Percentiles rank a stretch among this genome's conserved stretches.
Conservation (phyloP, 1,140 invertebrate genomes). For the Drosophila lacertosa region DNA sequence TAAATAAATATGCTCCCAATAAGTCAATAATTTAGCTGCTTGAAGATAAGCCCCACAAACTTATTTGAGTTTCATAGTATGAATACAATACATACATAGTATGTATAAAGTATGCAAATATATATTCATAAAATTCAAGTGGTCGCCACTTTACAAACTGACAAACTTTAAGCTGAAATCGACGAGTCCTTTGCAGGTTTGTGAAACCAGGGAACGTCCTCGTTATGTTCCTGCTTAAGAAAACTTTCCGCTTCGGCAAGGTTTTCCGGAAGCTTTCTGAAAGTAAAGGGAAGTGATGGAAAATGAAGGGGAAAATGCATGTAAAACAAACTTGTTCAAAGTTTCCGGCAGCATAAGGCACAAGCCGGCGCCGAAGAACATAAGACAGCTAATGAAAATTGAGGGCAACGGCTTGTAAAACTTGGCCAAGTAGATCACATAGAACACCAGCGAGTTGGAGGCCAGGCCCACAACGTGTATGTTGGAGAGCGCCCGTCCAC, state of each 20-base stretch:
- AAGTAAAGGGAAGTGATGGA: neutral
- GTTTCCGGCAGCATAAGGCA: slow-evolving; percentile 87
- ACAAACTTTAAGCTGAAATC: neutral
- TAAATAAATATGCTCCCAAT: too few species aligned
- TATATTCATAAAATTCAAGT: too few species aligned
- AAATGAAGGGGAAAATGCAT: too few species aligned
- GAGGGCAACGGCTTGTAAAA: slow-evolving; percentile 85
- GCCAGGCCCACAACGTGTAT: slow-evolving; percentile 85
- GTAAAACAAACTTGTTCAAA: slow-evolving; percentile 82
- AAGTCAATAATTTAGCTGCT: too few species aligned
- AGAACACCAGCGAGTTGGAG: slow-evolving; percentile 69
- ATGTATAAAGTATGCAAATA: too few species aligned
- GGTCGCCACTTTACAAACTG: neutral
- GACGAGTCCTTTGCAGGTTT: neutral
- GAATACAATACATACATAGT: slow-evolving; percentile 22
- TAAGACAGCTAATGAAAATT: slow-evolving; percentile 85
- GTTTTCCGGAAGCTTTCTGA: slow-evolving; percentile 85
- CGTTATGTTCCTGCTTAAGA: slow-evolving; percentile 84
- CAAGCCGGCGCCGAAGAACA: slow-evolving; percentile 85
- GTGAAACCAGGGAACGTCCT: slow-evolving; percentile 54
- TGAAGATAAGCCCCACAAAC: too few species aligned
- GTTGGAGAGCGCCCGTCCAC: slow-evolving; percentile 85
- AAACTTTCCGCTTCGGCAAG: slow-evolving; percentile 86
- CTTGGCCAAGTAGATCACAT: slow-evolving; percentile 82
- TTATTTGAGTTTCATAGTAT: too few species aligned